Evolutionary conservation across 2,113 vertebrate species (phyloP), one percentile per base, ranked within the genome.

Genomic region (Saccopteryx leptura): DNA sequence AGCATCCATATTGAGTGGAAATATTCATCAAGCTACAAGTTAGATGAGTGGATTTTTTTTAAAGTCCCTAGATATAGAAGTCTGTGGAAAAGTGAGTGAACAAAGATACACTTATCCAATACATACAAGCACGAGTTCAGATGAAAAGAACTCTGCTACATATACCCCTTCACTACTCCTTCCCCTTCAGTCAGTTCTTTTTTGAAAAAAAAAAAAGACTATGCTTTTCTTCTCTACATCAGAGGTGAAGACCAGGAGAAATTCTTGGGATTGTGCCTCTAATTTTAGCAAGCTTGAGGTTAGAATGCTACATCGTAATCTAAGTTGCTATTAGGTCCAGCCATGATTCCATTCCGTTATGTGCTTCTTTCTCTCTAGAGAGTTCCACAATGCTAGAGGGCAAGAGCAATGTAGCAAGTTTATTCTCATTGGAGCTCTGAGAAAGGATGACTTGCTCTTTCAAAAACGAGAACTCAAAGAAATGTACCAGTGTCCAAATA

Each of bases 181-280:
- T 33, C 12, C 9, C 28, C 68, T 76, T 60, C 61, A 15, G 31
- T 80, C 56, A 80, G 12, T 85, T 93, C 23, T 52, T 28, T 23
- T 39, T 91, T 24, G 23, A 52, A 79, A 54, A 90, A 95, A 93
- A 82, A 79, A 54, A 90, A 95, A 93, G 79, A 71, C 10, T 26
- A 9, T 31, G 31, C 50, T 21, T 81, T 46, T 68, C 23, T 78
- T 46, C 33, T 14, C 26, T 46, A 28, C 56, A 56, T 31, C 76
- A 65, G 5, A 26, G 52, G 5, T 88, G 61, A 33, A 65, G 31
- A 56, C 13, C 66, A 84, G 26, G 71, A 86, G 18, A 21, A 19
- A 71, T 68, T 75, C 58, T 94, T 58, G 80, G 39, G 28, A 71
- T 9, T 76, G 72, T 66, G 68, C 28, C 48, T 82, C 58, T 71